A percentile compares a stretch with the other conserved stretches of the same genome.
These are phyloP conservation scores for Agrenia bidenticulata DNA, from an alignment of 2,888 invertebrate species.

Conservation along the genomic window DNA sequence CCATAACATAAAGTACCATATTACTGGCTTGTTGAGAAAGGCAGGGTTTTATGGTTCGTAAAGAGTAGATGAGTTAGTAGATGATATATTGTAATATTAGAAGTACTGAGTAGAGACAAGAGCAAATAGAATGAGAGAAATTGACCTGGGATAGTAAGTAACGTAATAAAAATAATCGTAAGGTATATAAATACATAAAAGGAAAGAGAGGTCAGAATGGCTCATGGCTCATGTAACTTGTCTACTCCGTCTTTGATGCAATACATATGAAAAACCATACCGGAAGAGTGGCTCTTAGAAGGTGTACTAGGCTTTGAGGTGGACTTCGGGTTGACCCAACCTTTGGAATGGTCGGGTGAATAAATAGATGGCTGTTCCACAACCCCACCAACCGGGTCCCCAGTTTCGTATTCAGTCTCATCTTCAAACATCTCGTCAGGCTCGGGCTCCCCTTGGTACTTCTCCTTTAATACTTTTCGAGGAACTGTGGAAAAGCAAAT, in stretches of 20 bases:
- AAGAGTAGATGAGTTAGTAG: not conserved
- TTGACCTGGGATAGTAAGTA: no score
- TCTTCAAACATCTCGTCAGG: slow-evolving; percentile 69
- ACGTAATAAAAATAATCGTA: no score
- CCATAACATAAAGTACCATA: no score
- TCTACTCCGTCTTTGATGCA: no score
- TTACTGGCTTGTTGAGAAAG: slow-evolving; percentile 7
- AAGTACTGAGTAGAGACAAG: no score
- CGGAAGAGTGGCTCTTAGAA: slow-evolving; percentile 43
- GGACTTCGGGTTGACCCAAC: slow-evolving; percentile 50
- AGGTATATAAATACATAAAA: no score
- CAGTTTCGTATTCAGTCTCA: slow-evolving; percentile 63
- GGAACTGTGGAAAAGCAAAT: slow-evolving; percentile 65
- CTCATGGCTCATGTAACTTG: no score
- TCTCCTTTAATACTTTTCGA: slow-evolving; percentile 76
- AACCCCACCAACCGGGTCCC: slow-evolving; percentile 57
- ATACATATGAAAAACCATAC: slow-evolving; percentile 25
- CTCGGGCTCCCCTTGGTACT: slow-evolving; percentile 76
- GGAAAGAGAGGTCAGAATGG: no score
- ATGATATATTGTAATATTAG: no score
- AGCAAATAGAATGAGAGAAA: no score
- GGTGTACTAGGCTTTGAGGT: slow-evolving; percentile 47
- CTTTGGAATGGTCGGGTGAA: slow-evolving; percentile 52
- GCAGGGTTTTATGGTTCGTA: not conserved
- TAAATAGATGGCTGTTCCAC: slow-evolving; percentile 54